A percentile compares a stretch with the other conserved stretches of the same genome.
Conservation (phyloP, 2,113 vertebrate genomes). For the Leucopsar rothschildi region DNA sequence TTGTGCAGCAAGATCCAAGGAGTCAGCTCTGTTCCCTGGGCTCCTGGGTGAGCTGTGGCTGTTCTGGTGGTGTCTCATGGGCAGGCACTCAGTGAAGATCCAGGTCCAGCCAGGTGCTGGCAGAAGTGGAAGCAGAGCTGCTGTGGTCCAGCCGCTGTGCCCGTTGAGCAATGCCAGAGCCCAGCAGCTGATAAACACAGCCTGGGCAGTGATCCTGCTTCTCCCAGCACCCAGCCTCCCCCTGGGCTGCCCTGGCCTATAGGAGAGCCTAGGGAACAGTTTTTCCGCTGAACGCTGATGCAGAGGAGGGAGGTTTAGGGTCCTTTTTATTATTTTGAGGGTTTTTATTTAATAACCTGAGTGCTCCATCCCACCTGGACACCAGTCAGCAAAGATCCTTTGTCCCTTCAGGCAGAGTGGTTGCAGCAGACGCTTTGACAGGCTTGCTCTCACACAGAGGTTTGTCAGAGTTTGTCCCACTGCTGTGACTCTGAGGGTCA, state of each 20-base stretch:
- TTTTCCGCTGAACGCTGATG: neutral
- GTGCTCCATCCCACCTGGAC: neutral
- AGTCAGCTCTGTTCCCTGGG: neutral
- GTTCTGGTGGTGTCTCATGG: neutral
- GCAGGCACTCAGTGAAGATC: rapidly evolving
- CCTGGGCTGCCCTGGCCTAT: neutral
- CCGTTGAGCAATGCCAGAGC: neutral
- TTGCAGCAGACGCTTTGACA: neutral
- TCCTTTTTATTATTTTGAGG: neutral
- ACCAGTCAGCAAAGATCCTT: neutral
- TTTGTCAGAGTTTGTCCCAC: neutral
- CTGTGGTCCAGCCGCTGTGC: neutral
- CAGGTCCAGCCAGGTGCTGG: neutral
- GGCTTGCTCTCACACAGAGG: neutral
- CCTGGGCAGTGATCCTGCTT: neutral
- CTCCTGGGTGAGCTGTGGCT: neutral
- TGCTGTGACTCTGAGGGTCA: neutral
- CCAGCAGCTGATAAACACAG: neutral
- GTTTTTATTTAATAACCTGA: neutral
- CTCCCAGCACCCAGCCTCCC: neutral
- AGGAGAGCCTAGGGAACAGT: neutral
- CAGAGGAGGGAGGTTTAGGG: neutral
- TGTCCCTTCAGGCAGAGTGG: neutral
- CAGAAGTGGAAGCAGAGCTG: neutral
- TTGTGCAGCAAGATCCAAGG: rapidly evolving